Conservation (phyloP, 2,888 invertebrate species). For the Cephus sareptanus region DNA sequence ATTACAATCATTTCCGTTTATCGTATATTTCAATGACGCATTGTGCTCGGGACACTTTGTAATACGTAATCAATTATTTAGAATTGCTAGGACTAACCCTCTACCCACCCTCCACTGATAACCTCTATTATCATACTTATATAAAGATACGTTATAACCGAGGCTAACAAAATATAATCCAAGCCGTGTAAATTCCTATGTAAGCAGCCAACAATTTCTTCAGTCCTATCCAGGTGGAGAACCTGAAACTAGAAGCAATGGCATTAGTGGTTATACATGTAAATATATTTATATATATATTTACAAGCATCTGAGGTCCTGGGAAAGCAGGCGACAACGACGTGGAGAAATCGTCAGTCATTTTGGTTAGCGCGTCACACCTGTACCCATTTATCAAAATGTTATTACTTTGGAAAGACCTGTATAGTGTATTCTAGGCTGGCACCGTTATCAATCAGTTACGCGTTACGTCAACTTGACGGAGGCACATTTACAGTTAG, state of each 20-base stretch:
- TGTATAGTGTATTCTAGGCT: neutral
- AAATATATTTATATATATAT: neutral
- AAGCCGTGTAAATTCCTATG: neutral
- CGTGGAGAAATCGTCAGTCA: neutral
- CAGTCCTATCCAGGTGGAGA: neutral
- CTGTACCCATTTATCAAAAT: neutral
- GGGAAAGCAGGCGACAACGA: neutral
- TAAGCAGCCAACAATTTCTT: neutral
- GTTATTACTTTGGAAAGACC: neutral
- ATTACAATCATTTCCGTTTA: neutral
- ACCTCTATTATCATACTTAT: neutral
- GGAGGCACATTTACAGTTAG: neutral
- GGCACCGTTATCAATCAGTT: constrained; percentile 5
- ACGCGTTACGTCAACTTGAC: constrained; percentile 5
- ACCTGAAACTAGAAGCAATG: neutral
- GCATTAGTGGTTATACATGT: neutral
- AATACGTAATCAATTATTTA: neutral
- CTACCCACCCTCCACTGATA: neutral
- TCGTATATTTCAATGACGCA: neutral
- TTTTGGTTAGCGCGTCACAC: constrained; percentile 1
- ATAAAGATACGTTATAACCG: neutral
- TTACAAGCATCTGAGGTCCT: neutral
- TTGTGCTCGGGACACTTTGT: neutral
- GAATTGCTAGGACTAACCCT: neutral
- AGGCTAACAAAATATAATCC: neutral